Evolutionary conservation across 2,797 vertebrate species (phyloP).

Genomic region (Furcifer pardalis): DNA sequence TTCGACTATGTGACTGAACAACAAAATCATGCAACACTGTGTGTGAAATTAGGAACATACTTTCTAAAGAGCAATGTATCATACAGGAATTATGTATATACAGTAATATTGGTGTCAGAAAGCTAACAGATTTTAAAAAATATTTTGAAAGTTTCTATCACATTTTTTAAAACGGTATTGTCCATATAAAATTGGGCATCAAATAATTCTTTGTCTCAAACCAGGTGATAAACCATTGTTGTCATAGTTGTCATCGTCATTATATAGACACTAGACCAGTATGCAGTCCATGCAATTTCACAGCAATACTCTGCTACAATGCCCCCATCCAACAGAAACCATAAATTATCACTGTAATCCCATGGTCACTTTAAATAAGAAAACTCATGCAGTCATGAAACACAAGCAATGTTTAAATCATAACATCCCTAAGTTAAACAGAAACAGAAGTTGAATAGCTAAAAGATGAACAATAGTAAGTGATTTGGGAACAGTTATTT

Average conservation of each 20-base stretch:
- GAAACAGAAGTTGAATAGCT: background rate
- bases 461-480: background rate
- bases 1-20: constrained; percentile 15
- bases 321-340: no score
- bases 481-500: background rate
- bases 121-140: constrained; percentile 37
- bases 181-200: no score
- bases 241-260: constrained; percentile 3
- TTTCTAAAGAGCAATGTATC: constrained; percentile 26
- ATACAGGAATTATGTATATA: constrained; percentile 50
- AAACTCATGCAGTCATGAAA: no score
- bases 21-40: background rate
- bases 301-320: constrained; percentile 30
- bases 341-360: no score
- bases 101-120: constrained; percentile 33
- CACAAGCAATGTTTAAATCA: no score
- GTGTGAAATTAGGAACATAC: background rate
- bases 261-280: constrained; percentile 33
- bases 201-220: no score
- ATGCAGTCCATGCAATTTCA: constrained; percentile 22
- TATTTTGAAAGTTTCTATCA: constrained; percentile 33
- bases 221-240: constrained; percentile 18
- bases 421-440: background rate
- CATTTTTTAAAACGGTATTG: no score
- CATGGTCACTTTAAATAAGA: no score